Evolutionary conservation across 2,888 invertebrate genomes (phyloP).

Genomic region (Microctonus brassicae): DNA sequence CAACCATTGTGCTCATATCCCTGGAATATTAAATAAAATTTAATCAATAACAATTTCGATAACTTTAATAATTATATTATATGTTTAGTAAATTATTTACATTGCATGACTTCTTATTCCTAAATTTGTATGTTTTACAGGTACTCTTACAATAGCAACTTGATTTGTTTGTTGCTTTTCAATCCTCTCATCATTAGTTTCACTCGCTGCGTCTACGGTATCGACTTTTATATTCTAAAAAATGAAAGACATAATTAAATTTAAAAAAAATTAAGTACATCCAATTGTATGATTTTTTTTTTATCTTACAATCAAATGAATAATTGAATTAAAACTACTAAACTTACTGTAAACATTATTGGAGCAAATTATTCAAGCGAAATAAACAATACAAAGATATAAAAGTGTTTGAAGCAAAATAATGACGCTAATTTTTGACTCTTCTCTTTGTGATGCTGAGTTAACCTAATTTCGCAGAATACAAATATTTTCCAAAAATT

Average conservation of each 20-base stretch:
- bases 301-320: no score
- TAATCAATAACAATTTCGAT: not conserved
- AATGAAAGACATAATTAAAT: conserved; percentile 2
- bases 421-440: no score
- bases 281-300: no score
- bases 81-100: conserved; percentile 50
- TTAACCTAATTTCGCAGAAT: not conserved
- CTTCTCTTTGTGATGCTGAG: no score
- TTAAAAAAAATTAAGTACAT: no score
- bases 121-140: conserved; percentile 67
- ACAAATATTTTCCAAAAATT: not conserved
- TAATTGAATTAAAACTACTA: not conserved
- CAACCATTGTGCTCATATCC: conserved; percentile 90
- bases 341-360: not conserved
- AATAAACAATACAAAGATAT: not conserved
- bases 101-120: conserved; percentile 68
- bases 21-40: conserved; percentile 71
- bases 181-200: conserved; percentile 43
- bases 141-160: conserved; percentile 61
- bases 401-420: no score
- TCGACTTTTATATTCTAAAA: conserved; percentile 41
- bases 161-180: conserved; percentile 35
- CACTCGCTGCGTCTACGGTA: conserved; percentile 43
- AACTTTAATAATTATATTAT: not conserved
- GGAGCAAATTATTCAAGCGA: not conserved